phyloP scores from a whole-genome alignment of 2,888 invertebrate species.

The Rhogogaster chlorosoma region DNA sequence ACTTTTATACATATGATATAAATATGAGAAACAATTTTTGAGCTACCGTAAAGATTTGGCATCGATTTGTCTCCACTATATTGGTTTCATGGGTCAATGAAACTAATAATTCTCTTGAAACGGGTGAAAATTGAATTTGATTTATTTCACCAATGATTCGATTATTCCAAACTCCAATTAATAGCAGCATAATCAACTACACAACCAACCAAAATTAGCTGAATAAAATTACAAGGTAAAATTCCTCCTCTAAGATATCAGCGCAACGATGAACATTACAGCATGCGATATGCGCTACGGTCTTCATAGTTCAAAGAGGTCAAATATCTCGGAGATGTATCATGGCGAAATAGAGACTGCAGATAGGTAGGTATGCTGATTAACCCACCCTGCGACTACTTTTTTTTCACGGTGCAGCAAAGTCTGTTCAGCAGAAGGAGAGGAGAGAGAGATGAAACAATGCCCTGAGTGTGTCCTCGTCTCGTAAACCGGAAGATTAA shows the following conservation, averaged over 20 bases:
- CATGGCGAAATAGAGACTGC: not conserved
- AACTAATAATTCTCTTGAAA: not conserved
- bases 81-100: not conserved
- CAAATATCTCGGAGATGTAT: not conserved
- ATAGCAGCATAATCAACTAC: not conserved
- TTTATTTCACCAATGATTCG: not conserved
- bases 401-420: not conserved
- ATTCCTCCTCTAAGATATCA: not conserved
- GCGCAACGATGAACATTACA: not conserved
- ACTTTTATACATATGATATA: not conserved
- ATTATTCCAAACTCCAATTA: not conserved
- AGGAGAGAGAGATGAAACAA: not conserved
- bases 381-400: not conserved
- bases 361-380: not conserved
- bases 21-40: not conserved
- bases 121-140: not conserved
- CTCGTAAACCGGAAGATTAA: not conserved
- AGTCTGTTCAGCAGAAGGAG: not conserved
- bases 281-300: not conserved
- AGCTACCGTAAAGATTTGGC: not conserved
- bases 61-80: not conserved
- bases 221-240: not conserved
- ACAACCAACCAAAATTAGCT: not conserved
- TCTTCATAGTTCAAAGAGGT: not conserved
- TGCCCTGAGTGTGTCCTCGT: not conserved